Conservation (phyloP, 2,888 invertebrate genomes). For the Brachynemurus nebulosus region DNA sequence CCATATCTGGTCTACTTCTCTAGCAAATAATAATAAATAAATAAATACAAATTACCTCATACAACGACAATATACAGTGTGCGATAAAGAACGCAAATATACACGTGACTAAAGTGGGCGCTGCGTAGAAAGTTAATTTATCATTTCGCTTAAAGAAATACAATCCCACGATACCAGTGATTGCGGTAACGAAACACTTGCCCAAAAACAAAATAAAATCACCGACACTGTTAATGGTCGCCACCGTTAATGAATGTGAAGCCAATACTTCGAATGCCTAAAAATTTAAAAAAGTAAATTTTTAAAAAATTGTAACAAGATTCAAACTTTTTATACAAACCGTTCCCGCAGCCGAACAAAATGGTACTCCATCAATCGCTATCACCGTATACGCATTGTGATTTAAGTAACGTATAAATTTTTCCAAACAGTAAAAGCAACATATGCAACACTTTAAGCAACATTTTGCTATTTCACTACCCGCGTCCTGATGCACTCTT, state of each 20-base stretch:
- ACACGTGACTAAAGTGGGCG: slow-evolving; percentile 72
- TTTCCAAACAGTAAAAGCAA: slow-evolving; percentile 82
- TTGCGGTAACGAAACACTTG: slow-evolving; percentile 67
- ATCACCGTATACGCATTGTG: slow-evolving; percentile 92
- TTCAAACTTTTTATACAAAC: slow-evolving; percentile 50
- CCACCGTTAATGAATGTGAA: slow-evolving; percentile 73
- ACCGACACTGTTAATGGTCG: slow-evolving; percentile 84
- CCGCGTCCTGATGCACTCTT: slow-evolving; percentile 51
- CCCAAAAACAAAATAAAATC: slow-evolving; percentile 87
- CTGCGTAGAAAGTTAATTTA: slow-evolving; percentile 68
- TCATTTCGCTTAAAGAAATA: slow-evolving; percentile 58
- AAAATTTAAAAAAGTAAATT: slow-evolving; percentile 10
- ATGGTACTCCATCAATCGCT: slow-evolving; percentile 80
- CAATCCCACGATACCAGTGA: slow-evolving; percentile 67
- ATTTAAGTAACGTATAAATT: slow-evolving; percentile 81
- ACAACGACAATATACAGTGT: slow-evolving; percentile 83
- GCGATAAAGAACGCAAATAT: slow-evolving; percentile 85
- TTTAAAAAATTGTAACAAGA: slow-evolving; percentile 3
- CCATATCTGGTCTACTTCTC: too few relatives aligned
- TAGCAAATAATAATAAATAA: too few relatives aligned
- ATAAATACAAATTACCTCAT: slow-evolving; percentile 55
- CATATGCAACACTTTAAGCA: slow-evolving; percentile 72
- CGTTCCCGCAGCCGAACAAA: slow-evolving; percentile 79
- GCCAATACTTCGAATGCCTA: slow-evolving; percentile 79
- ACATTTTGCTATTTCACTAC: slow-evolving; percentile 61